Base-by-base conservation (phyloP, 2,797 vertebrate genomes). In the Characodon lateralis region DNA sequence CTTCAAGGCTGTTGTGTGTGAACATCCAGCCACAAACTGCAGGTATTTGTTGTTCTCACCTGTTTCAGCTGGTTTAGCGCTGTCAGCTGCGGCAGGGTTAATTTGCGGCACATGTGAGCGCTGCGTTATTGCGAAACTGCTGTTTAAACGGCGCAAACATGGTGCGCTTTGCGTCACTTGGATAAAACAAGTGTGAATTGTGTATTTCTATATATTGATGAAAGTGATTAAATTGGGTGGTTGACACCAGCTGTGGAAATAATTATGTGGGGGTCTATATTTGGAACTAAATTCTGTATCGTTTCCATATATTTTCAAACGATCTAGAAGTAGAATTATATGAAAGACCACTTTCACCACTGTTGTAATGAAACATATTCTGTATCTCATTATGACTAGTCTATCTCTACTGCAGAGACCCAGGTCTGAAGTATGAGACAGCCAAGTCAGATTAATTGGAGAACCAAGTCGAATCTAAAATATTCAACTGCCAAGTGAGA, bases 51-150 rank as follows among this genome's bases (percentile, higher is more conserved):
- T 75, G 66, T 73, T 77, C 69, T 84, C 84, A 87, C 78, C 83
- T 88, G 87, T 84, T 86, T 78, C 75, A 48, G 70, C 53, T 28
- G 26, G 56, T 66, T 81, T 24, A n/a, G 72, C 71, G 61, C 71
- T 76, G 85, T 43, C 76, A 77, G 59, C 2, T 31, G 3, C 72
- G 79, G 85, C 83, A 77, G 55, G 82, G 78, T 82, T 84, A 78
- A 90, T 53, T 51, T 55, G 5, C 72, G 41, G 70, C 89, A 91
- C 79, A 84, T 86, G 89, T 43, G 82, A 6, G 20, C 24, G 6
- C 26, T 28, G 24, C 35, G n/a, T 14, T 28, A 1, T 18, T 51
- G 2, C 8, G 6, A 50, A 55, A 53, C 1, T 53, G 10, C 24
- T 46, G 77, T 61, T 68, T 24, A 61, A 71, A 72, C 63, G 20